A percentile compares a stretch with the other conserved stretches of the same genome.
These are phyloP conservation scores for Hecatera dysodea DNA, from an alignment of 2,888 invertebrate genomes.

Conservation along the genomic window DNA sequence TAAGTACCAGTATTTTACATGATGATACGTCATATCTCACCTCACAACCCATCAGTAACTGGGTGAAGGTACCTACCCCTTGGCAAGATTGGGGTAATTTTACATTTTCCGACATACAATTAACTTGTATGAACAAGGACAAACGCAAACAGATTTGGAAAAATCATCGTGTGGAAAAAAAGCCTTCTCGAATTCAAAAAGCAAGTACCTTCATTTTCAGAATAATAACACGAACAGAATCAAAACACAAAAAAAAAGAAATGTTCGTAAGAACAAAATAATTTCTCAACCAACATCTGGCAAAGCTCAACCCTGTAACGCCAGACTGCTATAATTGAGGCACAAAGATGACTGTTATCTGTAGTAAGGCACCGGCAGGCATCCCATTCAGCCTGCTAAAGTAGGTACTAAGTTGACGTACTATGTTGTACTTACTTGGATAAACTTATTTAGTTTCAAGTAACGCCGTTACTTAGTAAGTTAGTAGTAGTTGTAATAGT, in stretches of 20 bases:
- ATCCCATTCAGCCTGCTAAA: slow-evolving; percentile 56
- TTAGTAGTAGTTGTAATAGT: slow-evolving; percentile 36
- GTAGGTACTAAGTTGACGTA: slow-evolving; percentile 56
- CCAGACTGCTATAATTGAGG: slow-evolving; percentile 65
- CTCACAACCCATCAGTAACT: too few relatives aligned
- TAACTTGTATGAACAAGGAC: too few relatives aligned
- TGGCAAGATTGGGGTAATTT: too few relatives aligned
- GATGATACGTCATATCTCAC: too few relatives aligned
- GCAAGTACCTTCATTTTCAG: neutral
- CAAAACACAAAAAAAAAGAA: slow-evolving; percentile 1
- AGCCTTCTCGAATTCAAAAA: neutral
- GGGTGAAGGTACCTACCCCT: too few relatives aligned
- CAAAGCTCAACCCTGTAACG: slow-evolving; percentile 46
- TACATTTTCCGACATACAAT: too few relatives aligned
- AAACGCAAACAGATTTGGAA: too few relatives aligned
- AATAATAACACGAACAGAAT: neutral
- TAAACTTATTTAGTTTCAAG: slow-evolving; percentile 54
- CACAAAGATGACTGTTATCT: slow-evolving; percentile 69
- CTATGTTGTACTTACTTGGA: slow-evolving; percentile 52
- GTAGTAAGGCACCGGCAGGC: slow-evolving; percentile 60
- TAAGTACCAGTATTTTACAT: too few relatives aligned
- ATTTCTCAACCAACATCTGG: slow-evolving; percentile 21
- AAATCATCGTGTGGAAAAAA: too few relatives aligned
- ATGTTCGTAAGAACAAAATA: slow-evolving; percentile 3
- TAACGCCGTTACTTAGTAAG: slow-evolving; percentile 34